Evolutionary conservation across 1,140 invertebrate genomes (phyloP), one percentile per base, ranked within the genome.

Genomic region (Zaprionus tsacasi): DNA sequence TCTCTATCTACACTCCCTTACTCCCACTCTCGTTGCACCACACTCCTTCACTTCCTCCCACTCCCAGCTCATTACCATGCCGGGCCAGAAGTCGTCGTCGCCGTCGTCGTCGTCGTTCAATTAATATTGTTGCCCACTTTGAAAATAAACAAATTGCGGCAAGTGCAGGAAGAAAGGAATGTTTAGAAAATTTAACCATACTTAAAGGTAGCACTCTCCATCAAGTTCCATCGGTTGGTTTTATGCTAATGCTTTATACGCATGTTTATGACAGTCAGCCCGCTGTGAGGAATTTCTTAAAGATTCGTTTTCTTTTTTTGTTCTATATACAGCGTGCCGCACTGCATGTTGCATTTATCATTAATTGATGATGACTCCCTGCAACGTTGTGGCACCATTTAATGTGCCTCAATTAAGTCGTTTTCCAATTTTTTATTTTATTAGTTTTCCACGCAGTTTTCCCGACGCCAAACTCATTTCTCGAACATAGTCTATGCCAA

Each of bases 381-480:
- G 12, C n/a, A 6, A 43, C 21, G 36, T 11, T 43, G 10, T 78
- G 64, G 65, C 70, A 74, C 58, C 58, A 74, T 69, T 78, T 74
- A 74, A 75, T 75, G 71, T 75, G 71, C 66, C 56, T 74, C 71
- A 78, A 78, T 78, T 78, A 78, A 75, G 65, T 55, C 60, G 66
- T 70, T 75, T 68, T 40, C 58, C 40, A 75, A 57, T 73, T 75
- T 73, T 30, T 30, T 30, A 30, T 30, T 30, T 70, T 78, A 74
- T 78, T 74, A 69, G 71, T 74, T 74, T 77, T 69, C 59, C 63
- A 73, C 64, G 63, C 63, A 77, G 58, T 15, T 15, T 15, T 45
- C 48, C 70, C 6, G 33, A 61, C 40, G 40, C 40, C 43, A 11
- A 56, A 65, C 55, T 55, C 63, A 57, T 71, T 38, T 52, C 25